phyloP scores from a whole-genome alignment of 1,140 invertebrate genomes.

The Diploscapter pachys region DNA sequence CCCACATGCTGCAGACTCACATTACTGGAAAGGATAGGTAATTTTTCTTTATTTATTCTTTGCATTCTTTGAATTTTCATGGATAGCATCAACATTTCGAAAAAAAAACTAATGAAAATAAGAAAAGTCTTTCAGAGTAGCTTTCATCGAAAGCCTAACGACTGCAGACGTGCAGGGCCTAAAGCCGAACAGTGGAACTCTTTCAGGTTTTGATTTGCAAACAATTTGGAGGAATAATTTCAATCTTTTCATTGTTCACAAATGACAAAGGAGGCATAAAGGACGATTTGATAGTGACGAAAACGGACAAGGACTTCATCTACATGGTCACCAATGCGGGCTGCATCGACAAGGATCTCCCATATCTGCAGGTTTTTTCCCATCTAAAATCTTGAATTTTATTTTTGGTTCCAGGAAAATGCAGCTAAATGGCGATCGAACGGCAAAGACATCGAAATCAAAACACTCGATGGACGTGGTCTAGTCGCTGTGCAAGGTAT shows the following conservation, averaged over 20 bases:
- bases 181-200: slow-evolving; percentile 67
- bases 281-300: slow-evolving; percentile 93
- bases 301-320: slow-evolving; percentile 72
- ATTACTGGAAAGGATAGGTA: slow-evolving; percentile 66
- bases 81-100: neutral
- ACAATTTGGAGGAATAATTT: slow-evolving; percentile 78
- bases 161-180: slow-evolving; percentile 62
- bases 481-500: slow-evolving; percentile 78
- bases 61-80: neutral
- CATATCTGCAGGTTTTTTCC: slow-evolving; percentile 55
- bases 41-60: neutral
- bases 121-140: slow-evolving; percentile 37
- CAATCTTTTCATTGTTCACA: slow-evolving; percentile 69
- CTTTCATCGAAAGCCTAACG: slow-evolving; percentile 58
- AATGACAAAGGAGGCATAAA: slow-evolving; percentile 84
- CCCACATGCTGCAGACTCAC: slow-evolving; percentile 93
- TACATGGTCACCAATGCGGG: slow-evolving; percentile 96
- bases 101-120: neutral
- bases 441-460: slow-evolving; percentile 74
- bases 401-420: slow-evolving; percentile 47
- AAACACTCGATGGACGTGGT: slow-evolving; percentile 74
- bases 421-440: slow-evolving; percentile 61
- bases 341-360: slow-evolving; percentile 67
- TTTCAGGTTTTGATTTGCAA: slow-evolving; percentile 32
- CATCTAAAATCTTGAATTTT: neutral